phyloP scores from a whole-genome alignment of 2,888 invertebrate species.

The Alloscopus bannaensis region DNA sequence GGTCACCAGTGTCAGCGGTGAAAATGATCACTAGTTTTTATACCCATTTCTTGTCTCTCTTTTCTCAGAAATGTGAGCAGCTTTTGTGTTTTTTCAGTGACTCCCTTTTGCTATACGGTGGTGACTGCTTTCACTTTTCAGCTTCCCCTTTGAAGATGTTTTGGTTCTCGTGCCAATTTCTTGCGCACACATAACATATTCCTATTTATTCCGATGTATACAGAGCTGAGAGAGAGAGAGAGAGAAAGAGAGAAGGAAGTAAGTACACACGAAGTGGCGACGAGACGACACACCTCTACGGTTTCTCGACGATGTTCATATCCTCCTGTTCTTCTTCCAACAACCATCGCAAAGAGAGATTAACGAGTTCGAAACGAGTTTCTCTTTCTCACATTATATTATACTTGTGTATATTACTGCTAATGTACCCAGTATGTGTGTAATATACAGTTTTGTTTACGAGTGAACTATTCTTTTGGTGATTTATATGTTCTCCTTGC shows the following conservation, averaged over 20 bases:
- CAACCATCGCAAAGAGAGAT: too few relatives aligned
- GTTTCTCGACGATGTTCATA: background rate
- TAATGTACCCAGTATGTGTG: background rate
- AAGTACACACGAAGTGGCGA: background rate
- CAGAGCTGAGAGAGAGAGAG: slow-evolving; percentile 5
- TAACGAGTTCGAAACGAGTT: background rate
- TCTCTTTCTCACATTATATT: background rate
- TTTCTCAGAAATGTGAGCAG: too few relatives aligned
- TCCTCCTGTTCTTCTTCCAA: background rate
- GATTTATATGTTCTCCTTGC: slow-evolving; percentile 6
- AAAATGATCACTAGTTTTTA: too few relatives aligned
- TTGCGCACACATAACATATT: background rate
- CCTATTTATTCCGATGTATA: background rate
- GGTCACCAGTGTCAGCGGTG: too few relatives aligned
- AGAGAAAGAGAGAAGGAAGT: background rate
- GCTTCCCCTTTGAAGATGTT: background rate
- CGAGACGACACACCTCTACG: background rate
- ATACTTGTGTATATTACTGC: too few relatives aligned
- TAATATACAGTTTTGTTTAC: slow-evolving; percentile 13
- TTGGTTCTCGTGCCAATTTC: background rate
- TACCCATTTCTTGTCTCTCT: too few relatives aligned
- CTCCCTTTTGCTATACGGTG: background rate
- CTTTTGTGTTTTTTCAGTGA: background rate
- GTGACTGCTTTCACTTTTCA: background rate
- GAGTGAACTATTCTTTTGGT: slow-evolving; percentile 12